Conservation (phyloP, 2,888 invertebrate genomes). For the Drosophila algonquin region DNA sequence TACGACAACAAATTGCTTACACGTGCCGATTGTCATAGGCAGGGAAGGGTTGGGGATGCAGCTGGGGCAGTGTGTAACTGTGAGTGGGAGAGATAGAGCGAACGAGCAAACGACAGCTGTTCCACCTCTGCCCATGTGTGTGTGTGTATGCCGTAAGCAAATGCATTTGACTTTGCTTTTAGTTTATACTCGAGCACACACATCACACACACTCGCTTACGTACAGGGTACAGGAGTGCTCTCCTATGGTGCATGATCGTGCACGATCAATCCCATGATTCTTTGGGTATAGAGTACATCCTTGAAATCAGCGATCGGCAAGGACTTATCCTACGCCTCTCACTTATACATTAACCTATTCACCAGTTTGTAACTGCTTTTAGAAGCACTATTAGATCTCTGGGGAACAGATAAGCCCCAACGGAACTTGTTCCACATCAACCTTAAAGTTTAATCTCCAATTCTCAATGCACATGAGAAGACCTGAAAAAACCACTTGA, state of each 20-base stretch:
- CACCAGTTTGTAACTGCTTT: no score
- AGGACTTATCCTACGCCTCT: no score
- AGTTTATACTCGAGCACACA: conserved; percentile 5
- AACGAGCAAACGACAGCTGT: conserved; percentile 38
- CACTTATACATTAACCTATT: no score
- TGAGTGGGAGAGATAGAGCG: conserved; percentile 15
- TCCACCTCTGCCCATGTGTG: conserved; percentile 14
- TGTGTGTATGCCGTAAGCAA: conserved; percentile 54
- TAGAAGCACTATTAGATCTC: no score
- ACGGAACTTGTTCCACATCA: not conserved
- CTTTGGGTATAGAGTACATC: not conserved
- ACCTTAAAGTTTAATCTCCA: not conserved
- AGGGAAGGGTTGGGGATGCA: conserved; percentile 9
- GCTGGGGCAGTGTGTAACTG: not conserved
- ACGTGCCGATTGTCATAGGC: conserved; percentile 63
- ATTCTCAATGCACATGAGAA: not conserved
- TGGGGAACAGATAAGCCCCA: no score
- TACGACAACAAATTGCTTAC: conserved; percentile 75
- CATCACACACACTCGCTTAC: conserved; percentile 1
- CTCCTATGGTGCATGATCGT: not conserved
- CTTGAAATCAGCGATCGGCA: no score
- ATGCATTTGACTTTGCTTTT: conserved; percentile 50
- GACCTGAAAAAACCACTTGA: not conserved
- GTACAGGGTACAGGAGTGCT: conserved; percentile 28
- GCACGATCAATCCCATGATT: not conserved